phyloP scores from a whole-genome alignment of 2,797 vertebrate genomes.

The Oreortyx pictus region DNA sequence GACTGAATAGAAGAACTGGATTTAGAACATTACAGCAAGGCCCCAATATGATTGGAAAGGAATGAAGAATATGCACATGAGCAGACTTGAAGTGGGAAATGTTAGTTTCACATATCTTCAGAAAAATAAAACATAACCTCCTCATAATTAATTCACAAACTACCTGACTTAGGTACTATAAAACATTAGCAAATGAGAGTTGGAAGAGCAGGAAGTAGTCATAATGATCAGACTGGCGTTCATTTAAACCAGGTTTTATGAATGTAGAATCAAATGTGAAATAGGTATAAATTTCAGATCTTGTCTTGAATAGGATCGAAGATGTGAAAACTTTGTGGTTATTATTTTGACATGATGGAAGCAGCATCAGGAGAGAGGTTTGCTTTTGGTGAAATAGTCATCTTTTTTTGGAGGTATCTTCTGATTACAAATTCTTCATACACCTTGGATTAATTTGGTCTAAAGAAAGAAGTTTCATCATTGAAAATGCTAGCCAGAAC shows the following conservation, averaged over 20 bases:
- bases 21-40: not conserved
- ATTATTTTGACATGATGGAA: not conserved
- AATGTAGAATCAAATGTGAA: not conserved
- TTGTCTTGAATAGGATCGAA: not conserved
- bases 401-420: not conserved
- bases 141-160: conserved; percentile 17
- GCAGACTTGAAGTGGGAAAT: not conserved
- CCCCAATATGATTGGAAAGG: not conserved
- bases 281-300: conserved; percentile 6
- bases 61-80: not conserved
- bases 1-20: not conserved
- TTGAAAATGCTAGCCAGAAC: not conserved
- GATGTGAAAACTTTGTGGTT: not conserved
- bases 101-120: conserved; percentile 19
- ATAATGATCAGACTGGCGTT: not conserved
- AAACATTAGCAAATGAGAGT: not conserved
- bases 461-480: not conserved
- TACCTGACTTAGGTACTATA: not conserved
- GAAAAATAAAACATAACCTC: not conserved
- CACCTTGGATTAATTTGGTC: not conserved
- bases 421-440: not conserved
- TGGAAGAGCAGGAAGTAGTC: not conserved
- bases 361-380: not conserved
- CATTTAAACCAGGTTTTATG: not conserved
- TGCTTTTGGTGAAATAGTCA: not conserved